Percentiles rank a stretch among this genome's conserved stretches.
Evolutionary conservation across 2,797 vertebrate species (phyloP).

Genomic region (Allobates femoralis): DNA sequence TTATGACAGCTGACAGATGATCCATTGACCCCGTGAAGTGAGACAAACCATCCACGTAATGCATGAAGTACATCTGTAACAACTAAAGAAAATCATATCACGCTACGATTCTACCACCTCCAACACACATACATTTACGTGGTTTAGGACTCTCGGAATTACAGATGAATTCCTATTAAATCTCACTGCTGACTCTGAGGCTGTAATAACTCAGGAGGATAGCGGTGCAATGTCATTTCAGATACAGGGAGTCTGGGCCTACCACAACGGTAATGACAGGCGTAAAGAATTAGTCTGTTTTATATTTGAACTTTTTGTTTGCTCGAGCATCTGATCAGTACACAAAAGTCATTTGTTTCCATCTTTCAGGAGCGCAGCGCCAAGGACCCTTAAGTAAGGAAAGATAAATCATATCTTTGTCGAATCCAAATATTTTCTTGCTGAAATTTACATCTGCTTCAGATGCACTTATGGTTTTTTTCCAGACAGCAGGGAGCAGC

Average conservation of each 20-base stretch:
- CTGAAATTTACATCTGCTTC: conserved; percentile 12
- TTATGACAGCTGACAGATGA: conserved; percentile 34
- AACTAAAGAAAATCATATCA: conserved; percentile 35
- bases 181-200: conserved; percentile 43
- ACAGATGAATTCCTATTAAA: conserved; percentile 48
- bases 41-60: conserved; percentile 21
- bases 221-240: conserved; percentile 34
- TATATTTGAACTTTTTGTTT: conserved; percentile 52
- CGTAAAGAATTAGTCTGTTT: conserved; percentile 53
- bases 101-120: conserved; percentile 16
- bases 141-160: conserved; percentile 26
- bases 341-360: conserved; percentile 49
- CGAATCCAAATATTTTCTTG: conserved; percentile 26
- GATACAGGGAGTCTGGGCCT: conserved; percentile 36
- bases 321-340: conserved; percentile 46
- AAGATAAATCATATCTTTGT: conserved; percentile 35
- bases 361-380: neutral
- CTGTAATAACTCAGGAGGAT: conserved; percentile 54
- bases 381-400: conserved; percentile 22
- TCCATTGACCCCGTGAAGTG: conserved; percentile 24
- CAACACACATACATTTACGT: conserved; percentile 43
- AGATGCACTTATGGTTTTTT: neutral
- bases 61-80: conserved; percentile 18
- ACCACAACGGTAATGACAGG: conserved; percentile 52
- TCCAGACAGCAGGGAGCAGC: neutral